Evolutionary conservation across 2,888 invertebrate species (phyloP), one percentile per base, ranked within the genome.

Genomic region (Lissocephala sabroskyi): DNA sequence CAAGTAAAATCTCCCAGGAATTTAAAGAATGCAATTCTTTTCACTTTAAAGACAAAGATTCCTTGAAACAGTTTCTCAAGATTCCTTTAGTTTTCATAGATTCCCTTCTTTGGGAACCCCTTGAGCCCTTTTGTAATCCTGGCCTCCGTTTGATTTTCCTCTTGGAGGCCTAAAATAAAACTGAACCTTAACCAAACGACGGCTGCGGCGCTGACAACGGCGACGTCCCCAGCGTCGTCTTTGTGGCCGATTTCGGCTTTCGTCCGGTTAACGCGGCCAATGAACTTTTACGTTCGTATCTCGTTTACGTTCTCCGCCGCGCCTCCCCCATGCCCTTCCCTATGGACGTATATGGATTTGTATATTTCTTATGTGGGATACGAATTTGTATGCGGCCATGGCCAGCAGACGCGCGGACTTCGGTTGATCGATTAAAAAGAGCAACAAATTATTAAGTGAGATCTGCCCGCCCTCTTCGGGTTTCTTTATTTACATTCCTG

Each of bases 221-320:
- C 60, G 64, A 74, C 59, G 66, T 63, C 61, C 67, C n/a, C n/a
- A n/a, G n/a, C n/a, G n/a, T n/a, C n/a, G n/a, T n/a, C n/a, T n/a
- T n/a, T n/a, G n/a, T n/a, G n/a, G 55, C 49, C 44, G 53, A 58
- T 68, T 60, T 59, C 51, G 70, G 56, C 71, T 57, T 52, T 66
- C 71, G 78, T 71, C 73, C 76, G 73, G 65, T 56, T 78, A 62
- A 76, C 78, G n/a, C n/a, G 78, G 71, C 78, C 71, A 73, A 67
- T 57, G 71, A 73, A 78, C 71, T 45, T 62, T 42, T 37, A 28
- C 56, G 46, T 44, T 46, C 45, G 52, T 56, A 56, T 49, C 56
- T 49, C 49, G 40, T 45, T 46, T 45, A 41, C 45, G 41, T 40
- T 33, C 44, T 32, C 52, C 39, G 42, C 45, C 49, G 29, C 45